Percentiles rank a stretch among this genome's conserved stretches.
Conservation (phyloP, 2,113 vertebrate species). For the Excalfactoria chinensis region DNA sequence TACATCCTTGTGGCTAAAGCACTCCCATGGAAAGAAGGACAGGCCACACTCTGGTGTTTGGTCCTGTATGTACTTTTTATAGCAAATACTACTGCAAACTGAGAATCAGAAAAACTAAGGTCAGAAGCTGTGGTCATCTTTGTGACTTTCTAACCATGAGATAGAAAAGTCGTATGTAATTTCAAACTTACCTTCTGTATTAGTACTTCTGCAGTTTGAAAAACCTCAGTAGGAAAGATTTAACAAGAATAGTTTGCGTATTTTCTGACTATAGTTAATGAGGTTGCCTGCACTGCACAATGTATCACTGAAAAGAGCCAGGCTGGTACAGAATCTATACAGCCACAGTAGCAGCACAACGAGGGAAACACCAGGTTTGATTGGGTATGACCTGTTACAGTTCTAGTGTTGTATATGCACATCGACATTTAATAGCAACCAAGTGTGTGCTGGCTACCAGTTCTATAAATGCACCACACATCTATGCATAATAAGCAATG, state of each 20-base stretch:
- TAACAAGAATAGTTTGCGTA: not conserved
- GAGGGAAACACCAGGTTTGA: not conserved
- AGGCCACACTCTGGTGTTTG: not conserved
- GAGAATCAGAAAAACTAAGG: not conserved
- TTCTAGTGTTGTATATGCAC: not conserved
- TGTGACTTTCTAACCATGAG: not conserved
- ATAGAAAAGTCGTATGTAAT: not conserved
- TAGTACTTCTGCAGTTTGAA: not conserved
- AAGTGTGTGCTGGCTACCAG: not conserved
- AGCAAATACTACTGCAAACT: not conserved
- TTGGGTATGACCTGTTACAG: accelerated
- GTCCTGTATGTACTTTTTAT: not conserved
- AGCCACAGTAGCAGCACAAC: not conserved
- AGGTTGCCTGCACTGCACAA: not conserved
- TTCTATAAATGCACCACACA: not conserved
- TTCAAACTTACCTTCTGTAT: not conserved
- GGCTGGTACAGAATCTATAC: not conserved
- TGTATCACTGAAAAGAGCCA: not conserved
- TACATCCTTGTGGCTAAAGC: not conserved
- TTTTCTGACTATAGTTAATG: not conserved
- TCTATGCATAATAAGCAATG: not conserved
- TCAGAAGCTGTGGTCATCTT: not conserved
- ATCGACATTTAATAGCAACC: not conserved
- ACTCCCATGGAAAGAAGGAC: not conserved
- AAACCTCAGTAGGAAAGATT: not conserved